Conservation (phyloP, 2,888 invertebrate genomes). For the Drosophila incognita region DNA sequence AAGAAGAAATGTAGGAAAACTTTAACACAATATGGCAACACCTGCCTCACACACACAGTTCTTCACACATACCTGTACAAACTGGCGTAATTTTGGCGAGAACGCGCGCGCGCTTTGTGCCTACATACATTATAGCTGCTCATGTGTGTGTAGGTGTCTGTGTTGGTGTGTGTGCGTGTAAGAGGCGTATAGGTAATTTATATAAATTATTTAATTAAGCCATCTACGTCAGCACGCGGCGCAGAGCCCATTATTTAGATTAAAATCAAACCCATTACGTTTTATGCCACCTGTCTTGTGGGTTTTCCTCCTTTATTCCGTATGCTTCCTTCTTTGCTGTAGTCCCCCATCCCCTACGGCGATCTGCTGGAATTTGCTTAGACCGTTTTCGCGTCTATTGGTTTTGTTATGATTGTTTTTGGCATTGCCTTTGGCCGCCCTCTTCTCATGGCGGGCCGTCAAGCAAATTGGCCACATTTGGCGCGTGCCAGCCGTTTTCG, state of each 20-base stretch:
- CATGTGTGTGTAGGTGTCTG: background rate
- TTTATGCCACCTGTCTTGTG: constrained; percentile 69
- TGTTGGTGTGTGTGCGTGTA: constrained; percentile 36
- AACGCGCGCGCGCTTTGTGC: constrained; percentile 53
- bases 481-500: constrained; percentile 66
- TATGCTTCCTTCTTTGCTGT: constrained; percentile 11
- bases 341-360: too few relatives aligned
- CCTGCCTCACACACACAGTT: constrained; percentile 16
- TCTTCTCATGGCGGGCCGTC: constrained; percentile 9
- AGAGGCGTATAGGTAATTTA: constrained; percentile 64
- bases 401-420: constrained; percentile 71
- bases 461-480: constrained; percentile 74
- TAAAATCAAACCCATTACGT: constrained; percentile 76
- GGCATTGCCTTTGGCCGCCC: constrained; percentile 47
- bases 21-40: constrained; percentile 33
- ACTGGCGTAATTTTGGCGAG: constrained; percentile 24
- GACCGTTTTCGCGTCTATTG: constrained; percentile 52
- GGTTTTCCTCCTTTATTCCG: constrained; percentile 30
- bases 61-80: constrained; percentile 2
- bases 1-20: constrained; percentile 1
- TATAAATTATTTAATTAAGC: constrained; percentile 79
- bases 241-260: constrained; percentile 75
- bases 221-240: constrained; percentile 68
- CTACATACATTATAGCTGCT: constrained; percentile 8
- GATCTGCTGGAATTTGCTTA: constrained; percentile 30